Evolutionary conservation across 1,140 invertebrate species (phyloP), one percentile per base, ranked within the genome.

Genomic region (Lucilia cuprina): DNA sequence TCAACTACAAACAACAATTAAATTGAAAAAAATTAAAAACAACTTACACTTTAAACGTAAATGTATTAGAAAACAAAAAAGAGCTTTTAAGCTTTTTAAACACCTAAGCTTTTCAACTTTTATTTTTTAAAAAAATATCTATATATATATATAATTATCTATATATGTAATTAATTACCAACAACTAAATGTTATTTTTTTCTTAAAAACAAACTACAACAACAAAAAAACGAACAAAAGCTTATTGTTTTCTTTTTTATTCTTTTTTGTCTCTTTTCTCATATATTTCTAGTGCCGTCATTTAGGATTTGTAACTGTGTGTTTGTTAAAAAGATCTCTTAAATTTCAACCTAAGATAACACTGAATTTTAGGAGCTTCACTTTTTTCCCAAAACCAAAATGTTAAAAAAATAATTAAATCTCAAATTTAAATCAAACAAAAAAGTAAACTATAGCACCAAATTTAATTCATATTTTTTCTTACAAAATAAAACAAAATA

Each of bases 241-340:
- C 19, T 21, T 70, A 21, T 70, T 84, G 50, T 84, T 47, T 75
- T 74, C 21, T 74, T 88, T 86, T 87, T 84, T 88, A 84, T 89
- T 87, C 86, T 82, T 87, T 78, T 80, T 49, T 80, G 17, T 49
- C 47, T 50, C 85, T 84, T 87, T 87, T 88, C 86, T 89, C 87
- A 88, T 90, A 89, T 90, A 88, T 87, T 91, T 91, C 89, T 91
- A 91, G 89, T 91, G 89, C 89, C 89, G 88, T 89, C 89, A 91
- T 90, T 91, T 91, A 91, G 89, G 89, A 91, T 91, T 88, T 89
- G 88, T 90, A 89, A 89, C 88, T 91, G 89, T 91, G 82, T 80
- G 77, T 80, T 80, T 80, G 77, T 80, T 80, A 80, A 80, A 80
- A 80, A 80, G 41, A 47, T 80, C 77, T 80, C 77, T 80, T 70